Evolutionary conservation across 1,140 invertebrate species (phyloP).

Genomic region (Bicyclus anynana): DNA sequence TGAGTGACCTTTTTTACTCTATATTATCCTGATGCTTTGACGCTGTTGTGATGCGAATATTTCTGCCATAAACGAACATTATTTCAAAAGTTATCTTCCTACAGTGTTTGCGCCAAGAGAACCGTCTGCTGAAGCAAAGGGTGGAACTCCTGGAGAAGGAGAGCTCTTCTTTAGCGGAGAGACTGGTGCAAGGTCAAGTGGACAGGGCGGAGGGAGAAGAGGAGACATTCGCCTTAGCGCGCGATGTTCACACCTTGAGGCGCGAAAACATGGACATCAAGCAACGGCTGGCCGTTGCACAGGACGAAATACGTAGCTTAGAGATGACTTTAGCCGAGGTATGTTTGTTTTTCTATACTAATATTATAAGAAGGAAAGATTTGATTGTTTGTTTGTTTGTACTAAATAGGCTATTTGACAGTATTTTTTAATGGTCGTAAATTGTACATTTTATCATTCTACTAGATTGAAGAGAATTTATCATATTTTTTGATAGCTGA

Average conservation of each 20-base stretch:
- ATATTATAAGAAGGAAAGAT: too few relatives aligned
- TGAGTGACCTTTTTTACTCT: too few relatives aligned
- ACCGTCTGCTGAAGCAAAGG: conserved; percentile 93
- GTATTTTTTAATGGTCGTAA: too few relatives aligned
- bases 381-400: too few relatives aligned
- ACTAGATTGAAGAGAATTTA: too few relatives aligned
- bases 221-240: conserved; percentile 82
- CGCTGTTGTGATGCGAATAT: too few relatives aligned
- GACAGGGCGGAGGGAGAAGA: conserved; percentile 95
- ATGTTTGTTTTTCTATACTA: not conserved
- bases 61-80: too few relatives aligned
- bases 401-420: too few relatives aligned
- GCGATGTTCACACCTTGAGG: conserved; percentile 59
- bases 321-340: conserved; percentile 69
- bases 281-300: conserved; percentile 89
- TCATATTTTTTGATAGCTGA: too few relatives aligned
- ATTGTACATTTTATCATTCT: too few relatives aligned
- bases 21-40: too few relatives aligned
- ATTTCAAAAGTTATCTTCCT: too few relatives aligned
- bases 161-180: conserved; percentile 92
- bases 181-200: conserved; percentile 97
- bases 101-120: conserved; percentile 95
- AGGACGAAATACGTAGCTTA: conserved; percentile 87
- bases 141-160: conserved; percentile 97
- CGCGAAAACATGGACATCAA: conserved; percentile 81